Base-by-base conservation (phyloP, 2,888 invertebrate genomes). In the Pseudolycoriella hygida region DNA sequence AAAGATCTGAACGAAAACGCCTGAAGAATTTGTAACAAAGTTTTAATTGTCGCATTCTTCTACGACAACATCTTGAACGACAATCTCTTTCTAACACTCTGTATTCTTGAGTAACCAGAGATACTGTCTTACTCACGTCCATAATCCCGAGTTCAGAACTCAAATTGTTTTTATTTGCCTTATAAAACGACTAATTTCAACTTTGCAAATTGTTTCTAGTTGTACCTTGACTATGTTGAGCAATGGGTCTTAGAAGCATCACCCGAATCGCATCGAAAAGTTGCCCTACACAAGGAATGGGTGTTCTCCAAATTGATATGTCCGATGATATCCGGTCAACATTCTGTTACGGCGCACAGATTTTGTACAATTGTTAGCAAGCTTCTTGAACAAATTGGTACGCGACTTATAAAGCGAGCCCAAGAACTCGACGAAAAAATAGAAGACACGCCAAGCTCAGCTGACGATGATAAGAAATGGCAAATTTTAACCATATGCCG, bases 261-360 rank as follows among this genome's bases (percentile, higher is more conserved):
- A 34, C 62, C 62, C 5, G 62, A 63, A 49, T 57, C 55, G 2
- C 59, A 62, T 50, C 73, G 80, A 49, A 87, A 89, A 59, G 76
- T 80, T 53, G 71, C 80, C 17, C 70, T 93, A 48, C 85, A 88
- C 60, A 80, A 82, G 48, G 92, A 93, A 62, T 92, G 90, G 89
- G 72, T 73, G 51, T 93, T 92, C 66, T 80, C 84, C 0, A 80
- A 80, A 56, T 68, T 76, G 2, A 77, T 87, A 44, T 80, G 83
- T 51, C 74, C 77, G n/a, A 75, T 82, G 63, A 79, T 87, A 52
- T 71, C 73, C 10, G 77, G 79, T 45, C 88, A 85, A 52, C 77
- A 80, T 52, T 71, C 73, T 18, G 67, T 80, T 44, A 83, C 87
- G 40, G 82, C 82, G 0, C 70, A 73, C 42, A 78, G 80, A 50